Conservation (phyloP, 2,113 vertebrate genomes). For the Colistium nudipinnis region DNA sequence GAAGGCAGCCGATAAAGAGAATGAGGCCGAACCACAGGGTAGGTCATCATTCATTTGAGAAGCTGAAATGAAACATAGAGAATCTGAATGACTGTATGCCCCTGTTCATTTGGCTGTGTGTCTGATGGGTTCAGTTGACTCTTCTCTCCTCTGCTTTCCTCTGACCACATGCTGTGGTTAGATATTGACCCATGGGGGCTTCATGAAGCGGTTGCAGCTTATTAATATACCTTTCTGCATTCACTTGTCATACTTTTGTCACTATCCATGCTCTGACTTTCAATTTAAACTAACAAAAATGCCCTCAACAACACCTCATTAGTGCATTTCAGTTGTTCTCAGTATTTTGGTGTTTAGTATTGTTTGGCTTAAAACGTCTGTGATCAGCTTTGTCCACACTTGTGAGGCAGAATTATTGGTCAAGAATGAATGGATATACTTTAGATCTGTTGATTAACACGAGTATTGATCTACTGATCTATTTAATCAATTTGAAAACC, state of each 20-base stretch:
- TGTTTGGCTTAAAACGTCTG: background rate
- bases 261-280: no score
- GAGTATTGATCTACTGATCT: background rate
- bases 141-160: background rate
- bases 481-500: no score
- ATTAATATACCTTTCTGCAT: no score
- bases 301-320: no score
- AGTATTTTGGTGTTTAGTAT: background rate
- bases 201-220: no score
- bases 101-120: background rate
- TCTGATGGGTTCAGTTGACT: background rate
- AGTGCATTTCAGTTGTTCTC: background rate
- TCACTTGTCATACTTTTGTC: no score
- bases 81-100: background rate
- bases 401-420: background rate
- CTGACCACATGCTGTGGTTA: background rate
- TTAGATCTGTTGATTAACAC: background rate
- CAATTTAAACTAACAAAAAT: no score
- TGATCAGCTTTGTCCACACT: background rate
- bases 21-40: conserved; percentile 71
- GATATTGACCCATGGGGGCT: background rate
- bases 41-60: conserved; percentile 40
- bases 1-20: conserved; percentile 62
- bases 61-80: background rate
- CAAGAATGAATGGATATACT: background rate